Evolutionary conservation across 2,797 vertebrate species (phyloP).

Genomic region (Scleropages formosus): DNA sequence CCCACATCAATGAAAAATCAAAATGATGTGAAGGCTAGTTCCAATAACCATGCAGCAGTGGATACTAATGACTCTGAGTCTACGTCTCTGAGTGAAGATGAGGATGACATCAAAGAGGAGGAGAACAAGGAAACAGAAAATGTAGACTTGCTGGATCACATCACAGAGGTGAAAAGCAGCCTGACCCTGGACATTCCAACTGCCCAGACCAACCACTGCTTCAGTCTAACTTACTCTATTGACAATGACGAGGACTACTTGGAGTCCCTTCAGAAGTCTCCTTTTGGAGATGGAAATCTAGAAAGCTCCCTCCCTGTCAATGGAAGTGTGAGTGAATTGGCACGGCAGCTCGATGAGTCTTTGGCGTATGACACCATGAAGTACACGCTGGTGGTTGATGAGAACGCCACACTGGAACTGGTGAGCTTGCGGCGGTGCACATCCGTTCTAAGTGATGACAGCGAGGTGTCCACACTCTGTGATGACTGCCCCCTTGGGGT

Average conservation of each 20-base stretch:
- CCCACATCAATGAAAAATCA: constrained; percentile 60
- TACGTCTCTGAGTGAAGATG: constrained; percentile 66
- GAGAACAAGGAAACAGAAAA: constrained; percentile 66
- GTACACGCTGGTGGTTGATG: constrained; percentile 92
- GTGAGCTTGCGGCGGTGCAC: constrained; percentile 84
- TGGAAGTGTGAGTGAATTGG: constrained; percentile 63
- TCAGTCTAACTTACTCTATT: constrained; percentile 78
- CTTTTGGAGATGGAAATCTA: constrained; percentile 64
- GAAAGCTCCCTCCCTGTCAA: constrained; percentile 69
- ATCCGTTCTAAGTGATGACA: constrained; percentile 74
- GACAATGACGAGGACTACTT: constrained; percentile 75
- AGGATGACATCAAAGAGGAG: constrained; percentile 70
- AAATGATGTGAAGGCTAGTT: constrained; percentile 44
- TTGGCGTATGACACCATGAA: constrained; percentile 85
- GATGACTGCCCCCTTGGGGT: constrained; percentile 83
- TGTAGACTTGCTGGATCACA: constrained; percentile 65
- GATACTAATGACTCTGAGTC: constrained; percentile 64
- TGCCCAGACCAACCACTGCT: constrained; percentile 83
- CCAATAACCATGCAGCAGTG: constrained; percentile 71
- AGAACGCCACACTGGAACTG: constrained; percentile 86
- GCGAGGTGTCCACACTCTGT: constrained; percentile 76
- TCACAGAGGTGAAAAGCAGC: constrained; percentile 67
- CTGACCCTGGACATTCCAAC: constrained; percentile 75
- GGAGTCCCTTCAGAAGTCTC: constrained; percentile 49
- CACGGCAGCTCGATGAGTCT: constrained; percentile 74